Evolutionary conservation across 2,797 vertebrate genomes (phyloP).

Genomic region (Lophotriccus pileatus): DNA sequence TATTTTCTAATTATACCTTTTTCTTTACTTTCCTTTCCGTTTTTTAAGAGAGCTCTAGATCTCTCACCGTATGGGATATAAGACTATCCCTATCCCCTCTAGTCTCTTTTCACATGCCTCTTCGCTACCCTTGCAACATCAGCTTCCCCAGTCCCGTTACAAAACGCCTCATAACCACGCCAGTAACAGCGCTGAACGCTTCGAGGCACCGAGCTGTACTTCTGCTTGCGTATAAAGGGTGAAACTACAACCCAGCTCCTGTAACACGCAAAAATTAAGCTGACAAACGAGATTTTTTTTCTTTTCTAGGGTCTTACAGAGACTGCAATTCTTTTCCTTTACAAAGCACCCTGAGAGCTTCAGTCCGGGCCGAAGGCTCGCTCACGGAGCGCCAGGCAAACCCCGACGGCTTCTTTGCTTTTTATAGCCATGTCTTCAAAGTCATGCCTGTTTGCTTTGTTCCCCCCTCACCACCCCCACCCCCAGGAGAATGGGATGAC

Average conservation of each 20-base stretch:
- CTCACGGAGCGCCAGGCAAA: not conserved
- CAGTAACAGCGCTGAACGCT: rapidly evolving
- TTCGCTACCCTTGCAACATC: not conserved
- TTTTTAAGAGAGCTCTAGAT: not conserved
- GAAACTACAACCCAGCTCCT: not conserved
- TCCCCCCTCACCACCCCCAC: no score
- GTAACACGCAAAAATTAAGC: not conserved
- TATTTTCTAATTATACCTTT: not conserved
- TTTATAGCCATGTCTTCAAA: not conserved
- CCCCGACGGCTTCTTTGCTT: not conserved
- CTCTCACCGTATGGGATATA: rapidly evolving
- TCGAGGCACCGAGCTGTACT: rapidly evolving
- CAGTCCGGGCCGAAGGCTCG: not conserved
- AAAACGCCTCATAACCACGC: rapidly evolving
- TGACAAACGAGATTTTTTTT: rapidly evolving
- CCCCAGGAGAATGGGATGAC: no score
- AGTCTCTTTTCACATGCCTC: not conserved
- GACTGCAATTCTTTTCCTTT: not conserved
- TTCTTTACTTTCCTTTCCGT: not conserved
- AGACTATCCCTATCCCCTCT: no score
- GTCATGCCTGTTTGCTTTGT: not conserved
- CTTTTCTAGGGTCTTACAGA: not conserved
- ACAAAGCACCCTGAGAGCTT: not conserved
- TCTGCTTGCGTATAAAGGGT: rapidly evolving
- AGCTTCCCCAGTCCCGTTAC: not conserved